Evolutionary conservation across 2,113 vertebrate species (phyloP).

Genomic region (Heterotis niloticus): DNA sequence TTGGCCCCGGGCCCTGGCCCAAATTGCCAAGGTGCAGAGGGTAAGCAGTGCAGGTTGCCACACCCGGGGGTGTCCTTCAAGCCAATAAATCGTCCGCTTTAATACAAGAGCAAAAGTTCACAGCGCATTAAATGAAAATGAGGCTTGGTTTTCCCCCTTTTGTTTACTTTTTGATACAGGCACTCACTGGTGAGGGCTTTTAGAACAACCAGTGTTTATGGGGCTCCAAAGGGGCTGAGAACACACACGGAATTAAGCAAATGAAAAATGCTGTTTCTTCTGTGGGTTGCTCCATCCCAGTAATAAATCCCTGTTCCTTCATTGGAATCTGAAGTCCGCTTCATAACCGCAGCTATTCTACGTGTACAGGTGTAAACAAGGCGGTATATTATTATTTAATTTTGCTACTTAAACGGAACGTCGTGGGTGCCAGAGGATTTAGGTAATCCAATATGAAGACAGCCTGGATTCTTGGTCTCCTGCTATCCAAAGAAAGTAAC

Average conservation of each 20-base stretch:
- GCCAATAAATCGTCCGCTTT: neutral
- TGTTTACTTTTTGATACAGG: neutral
- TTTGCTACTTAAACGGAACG: neutral
- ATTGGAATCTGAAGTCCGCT: neutral
- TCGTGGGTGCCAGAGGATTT: neutral
- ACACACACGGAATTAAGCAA: neutral
- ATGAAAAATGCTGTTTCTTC: neutral
- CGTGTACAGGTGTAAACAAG: constrained; percentile 1
- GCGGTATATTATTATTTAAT: neutral
- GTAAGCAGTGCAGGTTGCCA: neutral
- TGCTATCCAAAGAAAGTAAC: neutral
- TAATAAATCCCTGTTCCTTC: neutral
- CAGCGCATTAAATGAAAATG: neutral
- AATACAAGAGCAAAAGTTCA: neutral
- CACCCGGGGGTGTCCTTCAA: neutral
- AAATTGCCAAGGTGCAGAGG: neutral
- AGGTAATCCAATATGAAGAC: neutral
- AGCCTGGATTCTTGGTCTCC: neutral
- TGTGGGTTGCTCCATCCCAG: neutral
- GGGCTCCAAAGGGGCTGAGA: neutral
- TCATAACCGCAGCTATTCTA: neutral
- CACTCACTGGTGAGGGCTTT: neutral
- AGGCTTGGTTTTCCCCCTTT: neutral
- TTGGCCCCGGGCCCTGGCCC: neutral
- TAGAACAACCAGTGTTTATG: neutral